Evolutionary conservation across 2,888 invertebrate genomes (phyloP), one percentile per base, ranked within the genome.

Genomic region (Philhelius pedissequus): DNA sequence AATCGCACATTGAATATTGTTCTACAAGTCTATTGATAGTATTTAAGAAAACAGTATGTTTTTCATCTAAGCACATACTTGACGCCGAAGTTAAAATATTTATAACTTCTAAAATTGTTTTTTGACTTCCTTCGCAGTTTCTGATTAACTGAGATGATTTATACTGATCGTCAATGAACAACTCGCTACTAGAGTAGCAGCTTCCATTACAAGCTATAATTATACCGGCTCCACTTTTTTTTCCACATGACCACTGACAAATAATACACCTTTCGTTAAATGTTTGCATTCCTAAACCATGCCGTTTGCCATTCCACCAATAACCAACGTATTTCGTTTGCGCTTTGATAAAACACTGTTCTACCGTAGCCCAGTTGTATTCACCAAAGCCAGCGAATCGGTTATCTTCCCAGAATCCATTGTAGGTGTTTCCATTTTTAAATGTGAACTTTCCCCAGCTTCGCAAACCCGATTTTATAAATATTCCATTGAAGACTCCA

Each of bases 161-260:
- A 7, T 81, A 81, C 13, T 50, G 48, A 40, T 71, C 35, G 7
- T 56, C 30, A n/a, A 11, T 8, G 9, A 77, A 83, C 15, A 83
- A 27, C 5, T 58, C 40, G 9, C 8, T 15, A 7, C 79, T 35
- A 4, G 52, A 69, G 27, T 64, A 83, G 13, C 43, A 74, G 20
- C 25, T 58, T 5, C 83, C 83, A 52, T 74, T 83, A 15, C 43
- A 25, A 8, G 83, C 64, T 20, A 70, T 8, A 13, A 83, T 73
- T 1, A 79, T 8, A 1, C 83, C 83, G 0, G 79, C 74, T 25
- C 79, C 83, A 30, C 5, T 27, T 22, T 58, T 62, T 9, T 18
- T 48, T 35, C 56, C 48, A 3, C 11, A 2, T 1, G 15, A 20
- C 74, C 83, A 83, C n/a, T 69, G 43, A 11, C 83, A 79, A 9